These are phyloP conservation scores for Myripristis murdjan DNA, from an alignment of 2,797 vertebrate species.

Conservation along the genomic window DNA sequence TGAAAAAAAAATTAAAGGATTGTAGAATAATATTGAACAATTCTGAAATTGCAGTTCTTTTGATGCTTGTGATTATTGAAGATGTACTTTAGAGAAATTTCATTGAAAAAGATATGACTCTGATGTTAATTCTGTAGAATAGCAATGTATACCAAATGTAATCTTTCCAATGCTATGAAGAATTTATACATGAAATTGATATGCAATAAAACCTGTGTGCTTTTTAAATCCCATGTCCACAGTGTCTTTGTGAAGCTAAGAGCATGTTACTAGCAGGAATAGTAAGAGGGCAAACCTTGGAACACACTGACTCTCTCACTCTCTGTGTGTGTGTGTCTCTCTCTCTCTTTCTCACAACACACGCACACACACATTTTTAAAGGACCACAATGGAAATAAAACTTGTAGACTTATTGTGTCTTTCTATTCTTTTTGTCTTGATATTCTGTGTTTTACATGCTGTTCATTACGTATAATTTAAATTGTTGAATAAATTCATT, in stretches of 20 bases:
- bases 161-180: constrained; percentile 99
- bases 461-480: too few species aligned
- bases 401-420: too few species aligned
- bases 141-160: constrained; percentile 99
- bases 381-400: too few species aligned
- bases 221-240: constrained; percentile 89
- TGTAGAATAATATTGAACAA: constrained; percentile 92
- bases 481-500: too few species aligned
- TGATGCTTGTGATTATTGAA: constrained; percentile 95
- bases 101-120: constrained; percentile 93
- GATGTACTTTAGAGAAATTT: constrained; percentile 96
- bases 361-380: too few species aligned
- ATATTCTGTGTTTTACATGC: too few species aligned
- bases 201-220: constrained; percentile 99
- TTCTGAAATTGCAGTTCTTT: constrained; percentile 91
- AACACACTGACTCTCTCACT: too few species aligned
- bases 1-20: constrained; percentile 88
- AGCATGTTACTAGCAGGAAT: too few species aligned
- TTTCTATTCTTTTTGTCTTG: too few species aligned
- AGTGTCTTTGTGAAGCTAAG: constrained; percentile 30
- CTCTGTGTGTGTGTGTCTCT: too few species aligned
- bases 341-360: too few species aligned
- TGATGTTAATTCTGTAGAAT: constrained; percentile 99
- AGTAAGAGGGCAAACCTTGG: too few species aligned
- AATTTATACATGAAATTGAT: constrained; percentile 99